Conservation (phyloP, 2,797 vertebrate genomes). For the Harpagifer antarcticus region DNA sequence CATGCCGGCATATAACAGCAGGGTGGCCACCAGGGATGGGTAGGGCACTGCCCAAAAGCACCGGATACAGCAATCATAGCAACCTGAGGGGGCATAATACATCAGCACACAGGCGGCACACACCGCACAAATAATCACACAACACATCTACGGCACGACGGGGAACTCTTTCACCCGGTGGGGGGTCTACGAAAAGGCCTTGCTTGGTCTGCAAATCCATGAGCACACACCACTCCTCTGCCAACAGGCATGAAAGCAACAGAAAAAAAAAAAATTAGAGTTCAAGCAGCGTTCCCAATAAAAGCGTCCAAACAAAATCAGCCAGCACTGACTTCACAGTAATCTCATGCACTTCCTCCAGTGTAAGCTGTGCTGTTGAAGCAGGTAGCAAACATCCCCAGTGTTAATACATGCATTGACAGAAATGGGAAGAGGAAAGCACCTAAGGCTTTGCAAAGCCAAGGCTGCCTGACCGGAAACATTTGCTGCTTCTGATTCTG, state of each 20-base stretch:
- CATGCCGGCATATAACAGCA: constrained; percentile 95
- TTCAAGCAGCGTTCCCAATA: constrained; percentile 70
- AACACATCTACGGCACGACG: constrained; percentile 78
- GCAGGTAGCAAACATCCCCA: constrained; percentile 77
- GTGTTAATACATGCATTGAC: constrained; percentile 79
- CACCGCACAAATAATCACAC: constrained; percentile 85
- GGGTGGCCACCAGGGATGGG: constrained; percentile 95
- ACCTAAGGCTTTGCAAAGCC: constrained; percentile 90
- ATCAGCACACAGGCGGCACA: constrained; percentile 87
- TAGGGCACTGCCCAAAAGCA: constrained; percentile 97
- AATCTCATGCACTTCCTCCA: constrained; percentile 65
- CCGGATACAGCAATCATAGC: constrained; percentile 97
- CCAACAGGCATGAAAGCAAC: constrained; percentile 68
- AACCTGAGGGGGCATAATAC: constrained; percentile 91
- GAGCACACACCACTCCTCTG: constrained; percentile 58
- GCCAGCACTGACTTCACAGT: constrained; percentile 55
- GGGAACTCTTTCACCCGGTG: constrained; percentile 51
- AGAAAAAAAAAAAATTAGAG: constrained; percentile 58
- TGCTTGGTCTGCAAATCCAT: constrained; percentile 68
- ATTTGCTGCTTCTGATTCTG: constrained; percentile 80
- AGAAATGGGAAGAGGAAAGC: constrained; percentile 81
- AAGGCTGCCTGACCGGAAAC: constrained; percentile 89
- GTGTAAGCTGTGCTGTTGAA: constrained; percentile 68
- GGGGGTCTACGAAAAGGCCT: constrained; percentile 60
- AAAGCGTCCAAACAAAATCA: constrained; percentile 73